Evolutionary conservation across 1,140 invertebrate species (phyloP), one percentile per base, ranked within the genome.

Genomic region (Eriocheir sinensis): DNA sequence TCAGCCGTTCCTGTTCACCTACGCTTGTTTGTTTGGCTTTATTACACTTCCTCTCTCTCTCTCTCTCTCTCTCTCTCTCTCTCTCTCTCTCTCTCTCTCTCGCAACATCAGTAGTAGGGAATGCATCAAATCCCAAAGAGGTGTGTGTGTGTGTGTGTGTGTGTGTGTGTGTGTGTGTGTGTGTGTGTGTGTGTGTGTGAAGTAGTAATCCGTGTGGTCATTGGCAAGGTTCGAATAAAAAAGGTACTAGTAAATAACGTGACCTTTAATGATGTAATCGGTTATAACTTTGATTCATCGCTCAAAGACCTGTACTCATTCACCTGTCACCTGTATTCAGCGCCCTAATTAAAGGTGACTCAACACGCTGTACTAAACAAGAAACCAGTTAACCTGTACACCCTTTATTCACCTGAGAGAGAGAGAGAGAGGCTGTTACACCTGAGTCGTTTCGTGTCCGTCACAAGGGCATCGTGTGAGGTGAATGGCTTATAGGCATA

Each of bases 131-230:
- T n/a, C n/a, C n/a, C n/a, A n/a, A n/a, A n/a, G n/a, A n/a, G n/a
- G 83, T 93, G 85, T 93, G 41, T 86, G 92, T 86, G 85, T 86
- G 92, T 86, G 81, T 53, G 83, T 60, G 48, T 88, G 92, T 86
- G 81, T 93, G 83, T 93, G n/a, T 93, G 83, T 92, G 48, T 34
- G 72, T 92, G 90, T 89, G 88, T 89, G 88, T 89, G 88, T 89
- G 88, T 89, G 88, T 89, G 88, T 89, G 88, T 89, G 88, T 89
- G 88, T 89, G 88, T 89, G 88, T 89, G 88, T 89, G 88, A 72
- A n/a, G 27, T n/a, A 72, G 27, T n/a, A 21, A 21, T 21, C 6
- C 21, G 60, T 89, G 86, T 12, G 86, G 86, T 48, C 86, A 89
- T 38, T 41, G 44, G 34, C 40, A 30, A 41, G 41, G 86, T 0